Evolutionary conservation across 2,888 invertebrate genomes (phyloP).

Genomic region (Leptopilina drosophilae): DNA sequence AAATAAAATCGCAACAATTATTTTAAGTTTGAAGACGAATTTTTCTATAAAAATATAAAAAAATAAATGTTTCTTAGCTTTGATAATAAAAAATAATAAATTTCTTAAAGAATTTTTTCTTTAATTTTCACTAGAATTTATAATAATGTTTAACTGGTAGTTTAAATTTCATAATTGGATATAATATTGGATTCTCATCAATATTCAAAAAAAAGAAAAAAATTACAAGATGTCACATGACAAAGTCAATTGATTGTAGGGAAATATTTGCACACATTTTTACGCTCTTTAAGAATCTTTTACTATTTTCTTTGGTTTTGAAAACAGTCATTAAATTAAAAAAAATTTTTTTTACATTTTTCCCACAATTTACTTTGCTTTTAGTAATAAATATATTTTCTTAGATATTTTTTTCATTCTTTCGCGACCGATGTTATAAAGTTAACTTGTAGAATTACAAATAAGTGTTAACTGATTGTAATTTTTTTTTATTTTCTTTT

Average conservation of each 20-base stretch:
- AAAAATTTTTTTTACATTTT: too few relatives aligned
- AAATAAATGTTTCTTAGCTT: too few relatives aligned
- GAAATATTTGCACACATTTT: slow-evolving; percentile 14
- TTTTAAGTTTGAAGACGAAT: background rate
- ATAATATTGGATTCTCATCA: background rate
- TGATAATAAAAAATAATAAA: too few relatives aligned
- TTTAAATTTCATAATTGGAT: slow-evolving; percentile 20
- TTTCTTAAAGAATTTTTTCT: too few relatives aligned
- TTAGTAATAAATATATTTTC: too few relatives aligned
- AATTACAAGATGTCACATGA: background rate
- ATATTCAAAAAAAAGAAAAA: background rate
- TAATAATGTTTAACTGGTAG: background rate
- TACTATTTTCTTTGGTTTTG: too few relatives aligned
- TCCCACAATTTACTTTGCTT: too few relatives aligned
- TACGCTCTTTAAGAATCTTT: background rate
- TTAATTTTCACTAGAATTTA: background rate
- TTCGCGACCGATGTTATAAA: background rate
- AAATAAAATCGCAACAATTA: background rate
- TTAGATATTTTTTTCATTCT: too few relatives aligned
- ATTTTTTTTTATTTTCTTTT: background rate
- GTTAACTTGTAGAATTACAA: background rate
- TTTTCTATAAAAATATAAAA: too few relatives aligned
- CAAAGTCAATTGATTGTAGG: slow-evolving; percentile 4
- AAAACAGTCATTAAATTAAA: too few relatives aligned
- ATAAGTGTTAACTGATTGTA: background rate